Conservation (phyloP, 2,113 vertebrate species). For the Hemibagrus wyckioides region DNA sequence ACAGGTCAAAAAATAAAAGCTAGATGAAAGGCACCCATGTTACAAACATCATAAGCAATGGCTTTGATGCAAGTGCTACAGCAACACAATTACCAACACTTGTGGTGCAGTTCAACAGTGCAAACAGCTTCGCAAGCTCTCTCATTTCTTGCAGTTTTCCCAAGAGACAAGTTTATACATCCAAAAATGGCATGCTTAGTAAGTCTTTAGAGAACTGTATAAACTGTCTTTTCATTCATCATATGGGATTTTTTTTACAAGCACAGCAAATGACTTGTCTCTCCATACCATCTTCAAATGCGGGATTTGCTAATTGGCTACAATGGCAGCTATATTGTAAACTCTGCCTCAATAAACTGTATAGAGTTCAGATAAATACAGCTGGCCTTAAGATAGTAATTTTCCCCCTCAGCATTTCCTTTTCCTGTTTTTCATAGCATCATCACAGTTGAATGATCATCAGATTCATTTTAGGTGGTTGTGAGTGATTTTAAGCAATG, state of each 20-base stretch:
- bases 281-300: slow-evolving; percentile 18
- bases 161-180: slow-evolving; percentile 22
- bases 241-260: slow-evolving; percentile 23
- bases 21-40: slow-evolving; percentile 15
- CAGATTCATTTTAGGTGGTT: neutral
- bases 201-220: slow-evolving; percentile 13
- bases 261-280: slow-evolving; percentile 27
- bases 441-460: neutral
- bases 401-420: neutral
- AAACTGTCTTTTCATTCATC: slow-evolving; percentile 30
- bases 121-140: slow-evolving; percentile 32
- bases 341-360: slow-evolving; percentile 38
- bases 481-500: neutral
- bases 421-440: neutral
- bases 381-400: slow-evolving; percentile 2
- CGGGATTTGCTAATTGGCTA: slow-evolving; percentile 17
- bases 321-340: slow-evolving; percentile 15
- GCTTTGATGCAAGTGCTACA: slow-evolving; percentile 16
- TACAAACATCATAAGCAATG: slow-evolving; percentile 19
- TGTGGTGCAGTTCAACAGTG: neutral
- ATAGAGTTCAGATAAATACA: slow-evolving; percentile 45
- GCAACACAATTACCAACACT: slow-evolving; percentile 32
- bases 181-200: slow-evolving; percentile 10
- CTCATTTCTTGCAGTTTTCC: slow-evolving; percentile 30
- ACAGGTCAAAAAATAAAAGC: slow-evolving; percentile 1